These are phyloP conservation scores for Bombus breviceps DNA, from an alignment of 1,140 invertebrate genomes.

Conservation along the genomic window DNA sequence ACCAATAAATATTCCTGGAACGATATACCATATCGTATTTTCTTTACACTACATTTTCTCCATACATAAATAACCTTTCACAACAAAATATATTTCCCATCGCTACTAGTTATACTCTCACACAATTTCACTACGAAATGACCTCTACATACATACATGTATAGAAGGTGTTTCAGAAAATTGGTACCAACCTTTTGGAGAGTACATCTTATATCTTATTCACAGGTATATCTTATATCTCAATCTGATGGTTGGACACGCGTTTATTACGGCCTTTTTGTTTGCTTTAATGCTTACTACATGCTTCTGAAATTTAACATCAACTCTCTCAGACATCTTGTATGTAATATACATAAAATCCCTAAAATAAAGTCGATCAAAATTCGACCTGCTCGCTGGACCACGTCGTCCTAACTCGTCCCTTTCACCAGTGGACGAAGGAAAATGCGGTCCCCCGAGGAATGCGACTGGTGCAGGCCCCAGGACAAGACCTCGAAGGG, in stretches of 20 bases:
- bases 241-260: neutral
- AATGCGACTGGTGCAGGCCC: slow-evolving; percentile 19
- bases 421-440: neutral
- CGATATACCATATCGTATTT: neutral
- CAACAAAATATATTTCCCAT: no score
- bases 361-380: neutral
- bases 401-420: neutral
- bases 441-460: slow-evolving; percentile 24
- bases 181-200: no score
- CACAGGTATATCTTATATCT: neutral
- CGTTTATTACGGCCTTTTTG: neutral
- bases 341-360: neutral
- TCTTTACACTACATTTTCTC: neutral
- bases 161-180: neutral
- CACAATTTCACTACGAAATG: neutral
- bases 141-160: neutral
- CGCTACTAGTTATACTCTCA: no score
- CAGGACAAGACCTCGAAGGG: slow-evolving; percentile 31
- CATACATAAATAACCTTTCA: neutral
- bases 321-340: neutral
- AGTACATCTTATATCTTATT: no score
- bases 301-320: neutral
- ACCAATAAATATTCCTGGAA: neutral
- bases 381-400: slow-evolving; percentile 4
- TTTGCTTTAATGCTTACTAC: neutral